These are phyloP conservation scores for Girardia tigrina DNA, from an alignment of 2,888 invertebrate genomes.

Conservation along the genomic window DNA sequence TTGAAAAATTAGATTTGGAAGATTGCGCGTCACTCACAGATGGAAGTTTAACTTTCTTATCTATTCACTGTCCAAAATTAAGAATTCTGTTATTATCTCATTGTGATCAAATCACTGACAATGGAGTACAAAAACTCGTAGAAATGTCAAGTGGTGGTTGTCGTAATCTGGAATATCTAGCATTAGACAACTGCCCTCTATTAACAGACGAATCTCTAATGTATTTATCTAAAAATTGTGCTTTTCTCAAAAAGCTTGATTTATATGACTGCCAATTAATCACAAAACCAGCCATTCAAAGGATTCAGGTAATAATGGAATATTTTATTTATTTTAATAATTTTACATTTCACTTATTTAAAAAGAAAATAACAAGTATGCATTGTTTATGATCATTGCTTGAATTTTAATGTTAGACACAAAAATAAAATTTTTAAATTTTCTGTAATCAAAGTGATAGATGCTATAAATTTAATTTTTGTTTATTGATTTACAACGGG, in stretches of 20 bases:
- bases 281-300: conserved; percentile 82
- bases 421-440: no score
- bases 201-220: conserved; percentile 90
- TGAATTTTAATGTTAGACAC: no score
- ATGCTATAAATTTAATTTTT: no score
- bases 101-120: conserved; percentile 94
- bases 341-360: no score
- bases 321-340: background rate
- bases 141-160: conserved; percentile 17
- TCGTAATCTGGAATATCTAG: conserved; percentile 55
- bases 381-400: no score
- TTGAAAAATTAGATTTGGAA: conserved; percentile 93
- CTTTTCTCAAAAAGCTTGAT: conserved; percentile 86
- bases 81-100: conserved; percentile 91
- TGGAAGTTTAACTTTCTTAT: conserved; percentile 74
- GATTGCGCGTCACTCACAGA: conserved; percentile 89
- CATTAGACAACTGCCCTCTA: conserved; percentile 93
- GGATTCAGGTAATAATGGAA: conserved; percentile 60
- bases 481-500: no score
- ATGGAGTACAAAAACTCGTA: conserved; percentile 68
- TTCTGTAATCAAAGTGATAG: no score
- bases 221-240: conserved; percentile 72
- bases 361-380: no score
- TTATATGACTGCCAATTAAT: conserved; percentile 97
- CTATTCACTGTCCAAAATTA: conserved; percentile 82